These are phyloP conservation scores for Bucorvus abyssinicus DNA, from an alignment of 2,797 vertebrate genomes.

Conservation along the genomic window DNA sequence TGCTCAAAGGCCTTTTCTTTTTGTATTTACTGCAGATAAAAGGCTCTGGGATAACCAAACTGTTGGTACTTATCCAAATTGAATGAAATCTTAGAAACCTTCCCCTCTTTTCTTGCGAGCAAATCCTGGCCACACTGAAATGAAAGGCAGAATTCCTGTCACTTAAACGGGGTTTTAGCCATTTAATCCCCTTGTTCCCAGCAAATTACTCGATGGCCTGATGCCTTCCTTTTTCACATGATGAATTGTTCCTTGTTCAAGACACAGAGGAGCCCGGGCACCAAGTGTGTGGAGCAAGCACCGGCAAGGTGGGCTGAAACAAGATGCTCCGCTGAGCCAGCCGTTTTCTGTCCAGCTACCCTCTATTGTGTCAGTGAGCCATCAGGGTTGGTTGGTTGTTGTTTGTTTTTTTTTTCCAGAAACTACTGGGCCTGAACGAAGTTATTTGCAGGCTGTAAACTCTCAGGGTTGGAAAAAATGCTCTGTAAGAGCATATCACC, in stretches of 20 bases:
- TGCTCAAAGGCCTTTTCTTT: conserved; percentile 33
- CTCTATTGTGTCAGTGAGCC: not conserved
- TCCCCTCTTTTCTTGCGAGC: not conserved
- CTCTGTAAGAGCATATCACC: not conserved
- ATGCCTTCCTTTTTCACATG: not conserved
- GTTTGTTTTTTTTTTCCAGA: not conserved
- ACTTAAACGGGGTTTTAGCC: conserved; percentile 8
- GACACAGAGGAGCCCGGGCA: not conserved
- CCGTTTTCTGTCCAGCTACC: not conserved
- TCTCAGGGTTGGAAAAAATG: not conserved
- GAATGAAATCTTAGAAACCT: conserved; percentile 38
- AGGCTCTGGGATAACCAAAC: conserved; percentile 20
- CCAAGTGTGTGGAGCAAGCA: not conserved
- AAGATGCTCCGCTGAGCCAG: not conserved
- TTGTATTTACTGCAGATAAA: conserved; percentile 12
- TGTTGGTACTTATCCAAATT: conserved; percentile 27
- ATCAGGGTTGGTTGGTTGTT: no score
- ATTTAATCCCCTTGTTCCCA: conserved; percentile 35
- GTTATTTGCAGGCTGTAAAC: not conserved
- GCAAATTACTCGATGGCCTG: conserved; percentile 2
- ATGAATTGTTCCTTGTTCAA: conserved; percentile 2
- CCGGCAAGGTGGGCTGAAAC: not conserved
- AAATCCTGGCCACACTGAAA: not conserved
- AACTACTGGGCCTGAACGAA: not conserved
- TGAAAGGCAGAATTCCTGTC: not conserved